phyloP scores from a whole-genome alignment of 2,113 vertebrate genomes.

The Myxocyprinus asiaticus region DNA sequence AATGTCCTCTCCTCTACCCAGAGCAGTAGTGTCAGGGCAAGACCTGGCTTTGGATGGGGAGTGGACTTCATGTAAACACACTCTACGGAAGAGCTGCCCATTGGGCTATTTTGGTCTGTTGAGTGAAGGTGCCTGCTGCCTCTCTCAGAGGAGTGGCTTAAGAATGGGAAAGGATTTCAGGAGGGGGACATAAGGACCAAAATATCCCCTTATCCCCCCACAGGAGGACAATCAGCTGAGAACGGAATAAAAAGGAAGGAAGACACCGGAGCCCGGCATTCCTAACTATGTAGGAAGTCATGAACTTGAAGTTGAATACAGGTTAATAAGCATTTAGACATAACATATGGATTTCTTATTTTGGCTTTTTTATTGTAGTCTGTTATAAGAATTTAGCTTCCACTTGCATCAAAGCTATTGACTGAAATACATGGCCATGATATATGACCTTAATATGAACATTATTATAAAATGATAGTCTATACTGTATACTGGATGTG shows the following conservation, averaged over 20 bases:
- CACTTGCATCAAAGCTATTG: no score
- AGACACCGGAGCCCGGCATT: slow-evolving; percentile 52
- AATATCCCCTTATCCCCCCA: slow-evolving; percentile 64
- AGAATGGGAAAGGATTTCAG: slow-evolving; percentile 37
- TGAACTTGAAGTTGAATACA: not conserved
- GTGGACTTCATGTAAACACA: slow-evolving; percentile 55
- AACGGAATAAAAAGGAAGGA: slow-evolving; percentile 45
- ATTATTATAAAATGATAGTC: no score
- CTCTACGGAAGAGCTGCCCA: slow-evolving; percentile 35
- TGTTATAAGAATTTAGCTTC: no score
- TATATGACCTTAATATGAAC: no score
- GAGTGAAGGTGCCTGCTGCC: slow-evolving; percentile 78
- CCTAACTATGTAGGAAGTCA: slow-evolving; percentile 23
- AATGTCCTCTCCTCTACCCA: slow-evolving; percentile 23
- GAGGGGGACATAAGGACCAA: slow-evolving; percentile 56
- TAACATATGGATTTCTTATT: no score
- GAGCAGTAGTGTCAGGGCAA: slow-evolving; percentile 35
- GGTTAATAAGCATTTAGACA: not conserved
- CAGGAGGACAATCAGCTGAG: slow-evolving; percentile 64
- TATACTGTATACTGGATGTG: no score
- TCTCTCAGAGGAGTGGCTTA: slow-evolving; percentile 61
- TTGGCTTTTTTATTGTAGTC: no score
- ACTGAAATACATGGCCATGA: no score
- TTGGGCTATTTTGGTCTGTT: slow-evolving; percentile 87
- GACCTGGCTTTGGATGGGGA: slow-evolving; percentile 40